Evolutionary conservation across 2,888 invertebrate species (phyloP), one percentile per base, ranked within the genome.

Genomic region (Cylindroiulus punctatus): DNA sequence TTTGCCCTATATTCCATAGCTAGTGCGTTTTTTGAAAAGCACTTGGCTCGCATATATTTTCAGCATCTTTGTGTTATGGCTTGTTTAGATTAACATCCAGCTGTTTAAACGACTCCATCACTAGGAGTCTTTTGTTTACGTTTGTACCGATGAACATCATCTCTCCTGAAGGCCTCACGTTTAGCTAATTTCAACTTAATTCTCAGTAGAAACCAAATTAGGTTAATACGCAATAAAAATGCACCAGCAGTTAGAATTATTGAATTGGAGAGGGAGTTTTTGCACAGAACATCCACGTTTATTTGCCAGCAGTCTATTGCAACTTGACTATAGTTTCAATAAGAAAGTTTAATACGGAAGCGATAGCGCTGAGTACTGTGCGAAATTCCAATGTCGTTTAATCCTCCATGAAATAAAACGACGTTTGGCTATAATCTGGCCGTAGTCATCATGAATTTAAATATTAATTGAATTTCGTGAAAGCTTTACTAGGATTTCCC

Each of bases 81-180:
- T 52, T 52, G 52, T 52, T 52, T 52, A 17, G 52, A 52, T 52
- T 52, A 52, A 52, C 52, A 52, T 52, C 52, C 52, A 52, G 52
- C 52, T 52, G 52, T 52, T 52, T 52, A 52, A 52, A 52, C 12
- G 52, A 12, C 52, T 52, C n/a, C 52, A 17, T 52, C 52, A 52
- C 52, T n/a, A 52, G 19, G 52, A 52, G 52, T 7, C 52, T 44
- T 44, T 44, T 44, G 44, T 44, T 44, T 44, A 44, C 44, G 4
- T 44, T 44, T 44, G 12, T 8, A 44, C 12, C 44, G n/a, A 52
- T 52, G 52, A 19, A n/a, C 52, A 52, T 52, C 19, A 52, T 52
- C 52, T n/a, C 52, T 52, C n/a, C 52, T n/a, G 7, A n/a, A 52
- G 52, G 19, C 52, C 4, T 52, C 52, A 7, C n/a, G 52, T 19